Conservation (phyloP, 1,140 invertebrate genomes). For the Drosophila hydei region DNA sequence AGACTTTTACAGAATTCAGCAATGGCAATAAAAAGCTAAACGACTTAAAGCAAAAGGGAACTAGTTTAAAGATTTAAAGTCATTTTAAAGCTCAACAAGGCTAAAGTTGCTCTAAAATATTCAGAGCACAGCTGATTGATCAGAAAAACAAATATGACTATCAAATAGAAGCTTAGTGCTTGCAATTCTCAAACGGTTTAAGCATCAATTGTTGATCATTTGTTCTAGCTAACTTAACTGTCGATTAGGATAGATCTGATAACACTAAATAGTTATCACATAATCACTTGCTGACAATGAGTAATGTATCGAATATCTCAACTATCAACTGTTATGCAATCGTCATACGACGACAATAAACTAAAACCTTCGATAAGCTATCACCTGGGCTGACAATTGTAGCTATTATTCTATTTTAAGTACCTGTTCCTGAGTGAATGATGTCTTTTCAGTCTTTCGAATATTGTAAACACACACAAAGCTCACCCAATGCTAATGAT, state of each 20-base stretch:
- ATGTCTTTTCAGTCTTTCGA: conserved; percentile 3
- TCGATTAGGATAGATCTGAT: too few relatives aligned
- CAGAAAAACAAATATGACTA: background rate
- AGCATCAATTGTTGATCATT: too few relatives aligned
- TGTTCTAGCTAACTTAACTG: too few relatives aligned
- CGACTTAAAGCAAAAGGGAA: background rate
- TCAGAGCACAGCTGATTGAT: background rate
- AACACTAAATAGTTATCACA: too few relatives aligned
- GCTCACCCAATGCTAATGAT: background rate
- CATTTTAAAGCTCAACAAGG: background rate
- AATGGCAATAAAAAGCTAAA: background rate
- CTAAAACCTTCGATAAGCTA: background rate
- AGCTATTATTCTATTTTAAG: background rate
- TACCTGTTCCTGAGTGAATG: background rate
- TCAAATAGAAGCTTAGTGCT: too few relatives aligned
- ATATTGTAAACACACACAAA: background rate
- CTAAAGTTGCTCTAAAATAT: background rate
- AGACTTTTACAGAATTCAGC: conserved; percentile 1
- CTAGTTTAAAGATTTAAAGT: conserved; percentile 1
- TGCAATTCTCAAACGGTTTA: too few relatives aligned
- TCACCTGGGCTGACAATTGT: background rate
- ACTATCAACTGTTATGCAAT: too few relatives aligned
- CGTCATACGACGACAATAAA: too few relatives aligned
- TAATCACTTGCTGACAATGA: too few relatives aligned
- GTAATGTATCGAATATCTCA: too few relatives aligned